Evolutionary conservation across 2,888 invertebrate genomes (phyloP).

Genomic region (Entomobrya proxima): DNA sequence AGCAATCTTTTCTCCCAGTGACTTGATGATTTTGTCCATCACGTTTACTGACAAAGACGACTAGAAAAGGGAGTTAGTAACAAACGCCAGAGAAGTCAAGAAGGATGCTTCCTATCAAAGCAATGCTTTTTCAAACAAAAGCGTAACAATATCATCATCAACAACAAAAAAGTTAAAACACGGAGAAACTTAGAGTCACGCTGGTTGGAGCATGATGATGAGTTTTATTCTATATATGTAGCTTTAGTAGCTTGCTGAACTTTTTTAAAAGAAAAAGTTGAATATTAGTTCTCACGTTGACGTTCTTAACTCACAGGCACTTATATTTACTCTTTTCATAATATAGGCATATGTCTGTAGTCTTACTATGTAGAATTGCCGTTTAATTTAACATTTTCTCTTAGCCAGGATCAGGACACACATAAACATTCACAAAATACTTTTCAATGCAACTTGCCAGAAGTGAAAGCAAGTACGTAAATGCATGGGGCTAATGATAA

Average conservation of each 20-base stretch:
- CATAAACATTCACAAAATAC: too few species aligned
- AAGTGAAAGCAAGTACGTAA: not conserved
- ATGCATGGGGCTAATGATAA: not conserved
- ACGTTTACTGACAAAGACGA: slow-evolving; percentile 20
- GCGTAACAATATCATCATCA: slow-evolving; percentile 11
- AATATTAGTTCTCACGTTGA: not conserved
- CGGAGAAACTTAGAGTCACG: not conserved
- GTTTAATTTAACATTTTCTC: too few species aligned
- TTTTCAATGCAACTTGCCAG: not conserved
- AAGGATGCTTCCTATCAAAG: slow-evolving; percentile 4
- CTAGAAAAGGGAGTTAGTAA: not conserved
- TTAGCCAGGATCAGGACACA: too few species aligned
- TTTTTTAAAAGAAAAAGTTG: not conserved
- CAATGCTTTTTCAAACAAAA: not conserved
- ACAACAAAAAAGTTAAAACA: not conserved
- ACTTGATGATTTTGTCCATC: slow-evolving; percentile 40
- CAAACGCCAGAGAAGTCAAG: not conserved
- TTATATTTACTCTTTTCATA: too few species aligned
- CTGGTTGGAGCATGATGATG: not conserved
- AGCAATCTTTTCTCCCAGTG: not conserved
- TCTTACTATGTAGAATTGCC: too few species aligned
- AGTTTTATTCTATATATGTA: not conserved
- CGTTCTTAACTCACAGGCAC: not conserved
- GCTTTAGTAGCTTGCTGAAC: not conserved
- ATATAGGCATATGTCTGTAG: too few species aligned